Percentiles rank a stretch among this genome's conserved stretches.
phyloP scores from a whole-genome alignment of 2,797 vertebrate genomes.

The Danio kyathit region DNA sequence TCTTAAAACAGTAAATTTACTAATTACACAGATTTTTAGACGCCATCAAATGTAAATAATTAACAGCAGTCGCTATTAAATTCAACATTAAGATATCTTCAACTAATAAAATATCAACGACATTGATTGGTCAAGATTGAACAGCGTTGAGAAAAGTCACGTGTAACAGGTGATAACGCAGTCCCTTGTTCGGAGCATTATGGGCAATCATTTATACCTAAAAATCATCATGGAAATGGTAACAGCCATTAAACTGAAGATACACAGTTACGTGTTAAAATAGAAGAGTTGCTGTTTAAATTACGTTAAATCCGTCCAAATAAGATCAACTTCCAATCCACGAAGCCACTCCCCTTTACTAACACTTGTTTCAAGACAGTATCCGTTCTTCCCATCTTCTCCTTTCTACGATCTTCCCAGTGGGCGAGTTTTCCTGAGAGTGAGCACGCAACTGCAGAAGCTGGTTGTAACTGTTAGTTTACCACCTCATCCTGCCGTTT shows the following conservation, averaged over 20 bases:
- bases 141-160: neutral
- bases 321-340: neutral
- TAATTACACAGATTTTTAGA: neutral
- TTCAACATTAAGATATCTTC: too few species aligned
- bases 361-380: neutral
- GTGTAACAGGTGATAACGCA: neutral
- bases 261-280: neutral
- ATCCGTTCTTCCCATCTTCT: neutral
- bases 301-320: neutral
- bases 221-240: neutral
- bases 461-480: conserved; percentile 4
- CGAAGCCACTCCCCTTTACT: neutral
- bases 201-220: neutral
- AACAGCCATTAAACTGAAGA: neutral
- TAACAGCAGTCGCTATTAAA: neutral
- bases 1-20: neutral
- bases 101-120: neutral
- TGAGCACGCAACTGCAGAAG: neutral
- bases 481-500: conserved; percentile 8
- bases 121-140: neutral
- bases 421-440: conserved; percentile 1
- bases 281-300: neutral
- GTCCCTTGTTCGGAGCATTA: neutral
- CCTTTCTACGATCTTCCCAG: conserved; percentile 2
- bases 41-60: neutral